Conservation (phyloP, 2,113 vertebrate genomes). For the Calidris pugnax region DNA sequence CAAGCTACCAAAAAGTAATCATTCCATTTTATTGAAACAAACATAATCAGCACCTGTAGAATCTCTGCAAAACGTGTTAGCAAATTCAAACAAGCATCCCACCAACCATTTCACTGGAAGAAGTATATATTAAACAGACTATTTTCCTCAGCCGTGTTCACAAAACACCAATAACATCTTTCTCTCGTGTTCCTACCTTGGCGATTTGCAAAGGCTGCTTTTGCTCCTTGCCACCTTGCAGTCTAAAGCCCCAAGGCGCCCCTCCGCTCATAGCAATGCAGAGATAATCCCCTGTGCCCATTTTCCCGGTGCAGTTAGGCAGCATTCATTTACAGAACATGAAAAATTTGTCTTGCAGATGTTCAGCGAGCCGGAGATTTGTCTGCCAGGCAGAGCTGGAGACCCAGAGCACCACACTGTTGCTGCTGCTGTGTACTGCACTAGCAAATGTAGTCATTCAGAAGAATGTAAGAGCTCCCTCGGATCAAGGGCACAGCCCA, state of each 20-base stretch:
- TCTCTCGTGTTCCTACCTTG: slow-evolving; percentile 80
- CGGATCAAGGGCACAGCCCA: slow-evolving; percentile 62
- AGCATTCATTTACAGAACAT: slow-evolving; percentile 46
- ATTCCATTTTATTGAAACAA: neutral
- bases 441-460: slow-evolving; percentile 15
- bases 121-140: neutral
- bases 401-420: slow-evolving; percentile 48
- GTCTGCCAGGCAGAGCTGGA: slow-evolving; percentile 36
- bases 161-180: neutral
- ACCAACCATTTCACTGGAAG: neutral
- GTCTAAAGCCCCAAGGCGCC: slow-evolving; percentile 92
- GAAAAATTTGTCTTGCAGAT: slow-evolving; percentile 14
- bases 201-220: slow-evolving; percentile 84
- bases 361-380: slow-evolving; percentile 2
- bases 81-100: neutral
- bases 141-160: neutral
- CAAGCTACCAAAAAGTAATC: neutral
- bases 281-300: slow-evolving; percentile 92
- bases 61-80: neutral
- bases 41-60: neutral
- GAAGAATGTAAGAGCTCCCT: slow-evolving; percentile 11
- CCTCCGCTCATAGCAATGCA: slow-evolving; percentile 90
- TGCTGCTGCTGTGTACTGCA: slow-evolving; percentile 55
- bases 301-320: slow-evolving; percentile 69
- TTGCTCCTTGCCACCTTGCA: slow-evolving; percentile 85